Evolutionary conservation across 2,113 vertebrate species (phyloP), one percentile per base, ranked within the genome.

Genomic region (Microtus oregoni): DNA sequence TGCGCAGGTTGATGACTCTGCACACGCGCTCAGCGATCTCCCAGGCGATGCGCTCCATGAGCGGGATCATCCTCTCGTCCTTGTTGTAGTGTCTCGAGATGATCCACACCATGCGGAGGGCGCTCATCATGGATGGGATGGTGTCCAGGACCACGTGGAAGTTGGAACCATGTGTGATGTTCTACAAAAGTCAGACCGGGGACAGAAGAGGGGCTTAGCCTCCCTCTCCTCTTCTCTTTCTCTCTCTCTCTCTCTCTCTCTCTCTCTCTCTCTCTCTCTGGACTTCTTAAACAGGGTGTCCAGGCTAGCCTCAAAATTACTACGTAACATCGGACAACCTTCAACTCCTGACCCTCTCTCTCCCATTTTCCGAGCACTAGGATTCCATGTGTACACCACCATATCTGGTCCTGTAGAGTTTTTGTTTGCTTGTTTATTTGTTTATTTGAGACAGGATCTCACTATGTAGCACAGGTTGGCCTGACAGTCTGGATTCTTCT

Each of bases 11-110:
- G 86, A 99, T 97, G 19, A 97, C 98, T 17, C 90, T 96, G 97
- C 97, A 97, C 67, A 99, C 99, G 1, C 99, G 97, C 10, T 98
- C 97, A 0, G 99, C 98, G 47, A 99, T 98, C 96, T 99, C 99
- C 99, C 99, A 99, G 8, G 99, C 99, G 2, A 99, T 98, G 0
- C 99, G 97, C 41, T 99, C 99, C 99, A 99, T 98, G 52, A 99
- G 98, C 0, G 99, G 98, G 7, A 99, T 97, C 99, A 99, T 99
- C 32, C 98, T 88, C 47, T 99, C 99, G 0, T 99, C 99, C 52
- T 97, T 99, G 98, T 99, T 99, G 96, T 99, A 99, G 98, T 99
- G 98, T 11, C 98, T 97, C 0, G 99, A 99, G 91, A 99, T 98
- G 85, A 99, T 98, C 99, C 99, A 99, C 68, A 99, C 98, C 97